Base-by-base conservation (phyloP, 2,113 vertebrate species). In the Anoplopoma fimbria region DNA sequence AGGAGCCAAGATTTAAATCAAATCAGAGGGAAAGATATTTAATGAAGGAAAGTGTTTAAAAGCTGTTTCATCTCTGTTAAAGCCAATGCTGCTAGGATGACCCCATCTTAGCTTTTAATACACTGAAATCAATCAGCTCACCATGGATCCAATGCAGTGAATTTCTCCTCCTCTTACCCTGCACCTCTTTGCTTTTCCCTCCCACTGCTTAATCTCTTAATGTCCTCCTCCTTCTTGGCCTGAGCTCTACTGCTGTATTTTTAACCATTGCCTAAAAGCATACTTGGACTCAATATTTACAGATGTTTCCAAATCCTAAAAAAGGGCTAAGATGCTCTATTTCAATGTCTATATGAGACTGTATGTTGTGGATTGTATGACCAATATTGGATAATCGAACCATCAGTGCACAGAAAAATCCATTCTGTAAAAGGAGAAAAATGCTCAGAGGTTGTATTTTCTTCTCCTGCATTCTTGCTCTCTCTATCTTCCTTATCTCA, bases 1-100 rank as follows among this genome's bases (percentile, higher is more conserved):
- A 81, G 57, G 75, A 83, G 82, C 85, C 40, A 79, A 64, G 33
- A 75, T 51, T 91, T 47, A 79, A 89, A 90, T 89, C 71, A 72
- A 89, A 91, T 89, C 65, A 88, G 64, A 23, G 23, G 58, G 23
- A 2, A 25, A 74, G 64, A 82, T 73, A 75, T 88, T 81, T 84
- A 89, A 86, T 88, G 84, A 88, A 86, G 34, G 67, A 19, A 79
- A 85, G 72, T 55, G 67, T 90, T 88, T 81, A 80, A 75, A 85
- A 93, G 83, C 13, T 0, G 45, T 87, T 88, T 87, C 58, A 83
- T 89, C 78, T 87, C 36, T 62, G 55, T 77, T 74, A 53, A 68
- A 86, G 58, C 69, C 13, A 70, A 31, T 53, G 49, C 72, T 47
- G 71, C 80, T 42, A 69, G 40, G 70, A 77, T 60, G 62, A 87